A percentile compares a stretch with the other conserved stretches of the same genome.
Conservation (phyloP, 1,140 invertebrate species). For the Aporrectodea caliginosa region DNA sequence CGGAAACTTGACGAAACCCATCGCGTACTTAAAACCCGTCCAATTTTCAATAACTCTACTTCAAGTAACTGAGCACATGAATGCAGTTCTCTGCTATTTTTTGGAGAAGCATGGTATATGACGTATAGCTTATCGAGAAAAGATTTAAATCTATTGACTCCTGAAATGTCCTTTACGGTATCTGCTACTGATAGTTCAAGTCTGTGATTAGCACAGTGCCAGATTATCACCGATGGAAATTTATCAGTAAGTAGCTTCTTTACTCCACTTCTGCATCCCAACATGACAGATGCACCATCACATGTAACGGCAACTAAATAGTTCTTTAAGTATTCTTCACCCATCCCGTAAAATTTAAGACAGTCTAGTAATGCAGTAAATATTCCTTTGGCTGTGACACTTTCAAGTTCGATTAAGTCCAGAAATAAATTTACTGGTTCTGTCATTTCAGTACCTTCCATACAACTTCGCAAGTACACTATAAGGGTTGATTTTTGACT, state of each 20-base stretch:
- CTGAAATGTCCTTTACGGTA: not conserved
- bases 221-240: not conserved
- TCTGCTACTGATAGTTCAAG: not conserved
- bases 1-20: not conserved
- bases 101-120: constrained; percentile 3
- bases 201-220: constrained; percentile 14
- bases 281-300: constrained; percentile 10
- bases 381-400: not conserved
- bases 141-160: constrained; percentile 4
- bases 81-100: not conserved
- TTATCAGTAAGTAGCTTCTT: not conserved
- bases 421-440: not conserved
- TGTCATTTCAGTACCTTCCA: not conserved
- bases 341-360: not conserved
- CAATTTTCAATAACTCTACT: constrained; percentile 6
- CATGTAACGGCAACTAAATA: constrained; percentile 6
- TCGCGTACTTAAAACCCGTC: constrained; percentile 4
- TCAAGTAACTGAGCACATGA: not conserved
- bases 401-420: not conserved
- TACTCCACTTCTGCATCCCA: not conserved
- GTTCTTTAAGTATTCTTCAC: not conserved
- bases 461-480: not conserved
- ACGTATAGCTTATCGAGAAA: not conserved
- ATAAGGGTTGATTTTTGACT: not conserved
- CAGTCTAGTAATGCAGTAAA: not conserved